Conservation (phyloP, 2,888 invertebrate genomes). For the Stenurella melanura region DNA sequence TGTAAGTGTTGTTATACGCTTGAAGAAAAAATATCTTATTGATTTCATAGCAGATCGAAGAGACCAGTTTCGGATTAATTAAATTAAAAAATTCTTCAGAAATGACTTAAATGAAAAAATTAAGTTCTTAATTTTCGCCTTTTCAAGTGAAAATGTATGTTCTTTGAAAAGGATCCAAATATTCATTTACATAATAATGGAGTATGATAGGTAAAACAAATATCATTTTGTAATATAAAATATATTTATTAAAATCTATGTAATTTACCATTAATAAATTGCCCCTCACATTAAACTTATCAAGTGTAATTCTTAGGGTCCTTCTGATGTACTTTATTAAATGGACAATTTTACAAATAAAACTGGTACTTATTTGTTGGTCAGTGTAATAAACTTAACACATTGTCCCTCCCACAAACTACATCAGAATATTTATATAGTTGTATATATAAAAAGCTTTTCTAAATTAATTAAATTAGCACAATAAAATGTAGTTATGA, state of each 20-base stretch:
- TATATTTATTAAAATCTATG: conserved; percentile 38
- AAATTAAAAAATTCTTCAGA: no score
- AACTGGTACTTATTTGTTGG: background rate
- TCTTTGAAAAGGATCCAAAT: no score
- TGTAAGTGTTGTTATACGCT: no score
- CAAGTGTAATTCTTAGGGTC: background rate
- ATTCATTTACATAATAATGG: no score
- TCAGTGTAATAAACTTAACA: background rate
- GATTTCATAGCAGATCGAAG: no score
- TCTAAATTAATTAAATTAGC: conserved; percentile 7
- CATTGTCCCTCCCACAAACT: conserved; percentile 6
- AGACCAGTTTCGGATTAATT: no score
- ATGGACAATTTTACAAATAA: conserved; percentile 10
- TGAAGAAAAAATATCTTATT: no score
- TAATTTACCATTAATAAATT: conserved; percentile 33
- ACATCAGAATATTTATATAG: conserved; percentile 5
- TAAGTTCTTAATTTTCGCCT: no score
- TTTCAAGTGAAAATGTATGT: no score
- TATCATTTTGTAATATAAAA: background rate
- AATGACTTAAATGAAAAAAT: no score
- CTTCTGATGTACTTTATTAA: background rate
- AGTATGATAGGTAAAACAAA: background rate
- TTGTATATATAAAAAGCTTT: conserved; percentile 8
- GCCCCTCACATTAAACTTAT: conserved; percentile 19
- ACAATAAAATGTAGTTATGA: conserved; percentile 3